These are phyloP conservation scores for Macquaria australasica DNA, from an alignment of 2,113 vertebrate genomes.

Conservation along the genomic window DNA sequence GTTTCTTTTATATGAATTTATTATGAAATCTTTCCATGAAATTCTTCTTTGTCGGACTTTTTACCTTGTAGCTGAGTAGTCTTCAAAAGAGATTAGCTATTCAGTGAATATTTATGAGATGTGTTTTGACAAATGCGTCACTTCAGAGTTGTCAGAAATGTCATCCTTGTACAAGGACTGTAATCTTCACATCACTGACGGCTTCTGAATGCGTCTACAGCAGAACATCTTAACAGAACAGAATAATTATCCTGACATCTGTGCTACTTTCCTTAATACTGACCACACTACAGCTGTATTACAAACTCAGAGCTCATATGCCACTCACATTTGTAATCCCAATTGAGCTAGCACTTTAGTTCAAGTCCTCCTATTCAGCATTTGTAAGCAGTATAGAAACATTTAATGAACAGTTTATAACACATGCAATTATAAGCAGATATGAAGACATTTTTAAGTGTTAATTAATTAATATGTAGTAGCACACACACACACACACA, in stretches of 20 bases:
- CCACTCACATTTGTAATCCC: constrained; percentile 15
- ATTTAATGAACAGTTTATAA: background rate
- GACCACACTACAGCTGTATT: constrained; percentile 29
- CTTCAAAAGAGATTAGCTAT: constrained; percentile 54
- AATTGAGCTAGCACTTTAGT: background rate
- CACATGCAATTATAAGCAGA: too few relatives aligned
- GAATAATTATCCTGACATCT: constrained; percentile 65
- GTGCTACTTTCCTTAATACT: constrained; percentile 25
- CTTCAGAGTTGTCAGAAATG: constrained; percentile 69
- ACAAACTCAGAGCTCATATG: background rate
- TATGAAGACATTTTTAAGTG: too few relatives aligned
- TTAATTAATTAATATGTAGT: too few relatives aligned
- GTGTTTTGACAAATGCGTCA: constrained; percentile 61
- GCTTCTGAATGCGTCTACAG: constrained; percentile 49
- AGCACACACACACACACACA: too few relatives aligned
- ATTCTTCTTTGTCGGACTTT: constrained; percentile 12
- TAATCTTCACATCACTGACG: constrained; percentile 70
- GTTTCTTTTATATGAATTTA: constrained; percentile 6
- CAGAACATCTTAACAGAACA: constrained; percentile 37
- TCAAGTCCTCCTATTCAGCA: background rate
- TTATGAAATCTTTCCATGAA: background rate
- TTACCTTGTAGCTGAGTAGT: constrained; percentile 13
- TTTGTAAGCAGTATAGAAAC: background rate
- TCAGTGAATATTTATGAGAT: constrained; percentile 59
- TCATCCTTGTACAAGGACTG: constrained; percentile 49